phyloP scores from a whole-genome alignment of 2,113 vertebrate genomes.

The Aldabrachelys gigantea region DNA sequence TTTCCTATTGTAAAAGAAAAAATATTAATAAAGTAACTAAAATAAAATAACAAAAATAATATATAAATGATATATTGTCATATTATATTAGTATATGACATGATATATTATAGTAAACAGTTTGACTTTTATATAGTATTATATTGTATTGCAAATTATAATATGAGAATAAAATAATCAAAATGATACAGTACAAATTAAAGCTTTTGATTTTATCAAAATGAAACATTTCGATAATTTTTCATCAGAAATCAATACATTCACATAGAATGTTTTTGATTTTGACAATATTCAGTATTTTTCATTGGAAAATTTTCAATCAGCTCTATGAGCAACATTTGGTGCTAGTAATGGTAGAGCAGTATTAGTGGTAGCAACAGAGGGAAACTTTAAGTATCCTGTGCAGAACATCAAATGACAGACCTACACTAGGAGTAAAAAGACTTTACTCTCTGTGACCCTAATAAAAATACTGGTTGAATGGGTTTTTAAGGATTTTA shows the following conservation, averaged over 20 bases:
- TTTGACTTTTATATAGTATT: neutral
- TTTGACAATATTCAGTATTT: neutral
- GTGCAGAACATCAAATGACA: neutral
- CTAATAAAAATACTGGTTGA: neutral
- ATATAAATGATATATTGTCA: neutral
- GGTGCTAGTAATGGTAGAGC: neutral
- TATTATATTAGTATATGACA: neutral
- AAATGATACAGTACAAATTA: neutral
- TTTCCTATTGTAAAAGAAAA: neutral
- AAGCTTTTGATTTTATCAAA: neutral
- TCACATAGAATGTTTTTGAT: neutral
- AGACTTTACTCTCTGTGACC: neutral
- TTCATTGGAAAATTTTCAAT: neutral
- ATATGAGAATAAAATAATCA: neutral
- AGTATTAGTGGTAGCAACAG: neutral
- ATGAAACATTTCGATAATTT: neutral
- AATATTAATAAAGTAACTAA: neutral
- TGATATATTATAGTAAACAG: neutral
- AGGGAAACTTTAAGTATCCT: neutral
- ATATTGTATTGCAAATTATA: neutral
- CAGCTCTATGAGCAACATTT: neutral
- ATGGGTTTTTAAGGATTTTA: neutral
- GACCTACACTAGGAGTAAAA: neutral
- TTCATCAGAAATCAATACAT: neutral
- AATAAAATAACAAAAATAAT: neutral